A percentile compares a stretch with the other conserved stretches of the same genome.
phyloP scores from a whole-genome alignment of 2,888 invertebrate species.

The Andrena fulva region DNA sequence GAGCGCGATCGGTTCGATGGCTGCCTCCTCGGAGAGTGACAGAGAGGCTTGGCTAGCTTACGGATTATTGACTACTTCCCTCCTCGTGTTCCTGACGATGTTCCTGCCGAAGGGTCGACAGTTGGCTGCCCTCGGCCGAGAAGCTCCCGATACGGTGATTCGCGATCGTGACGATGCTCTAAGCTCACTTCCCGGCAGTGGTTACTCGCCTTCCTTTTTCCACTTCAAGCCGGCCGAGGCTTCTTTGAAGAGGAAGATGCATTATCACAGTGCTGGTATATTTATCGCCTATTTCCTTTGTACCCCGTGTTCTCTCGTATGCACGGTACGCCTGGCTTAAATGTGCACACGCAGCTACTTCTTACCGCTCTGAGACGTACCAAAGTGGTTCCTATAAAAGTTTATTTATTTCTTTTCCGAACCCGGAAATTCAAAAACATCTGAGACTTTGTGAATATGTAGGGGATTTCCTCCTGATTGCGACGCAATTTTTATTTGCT shows the following conservation, averaged over 20 bases:
- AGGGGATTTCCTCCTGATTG: too few relatives aligned
- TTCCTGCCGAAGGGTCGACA: conserved; percentile 97
- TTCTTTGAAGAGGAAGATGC: conserved; percentile 88
- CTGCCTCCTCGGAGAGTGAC: conserved; percentile 88
- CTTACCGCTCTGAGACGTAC: too few relatives aligned
- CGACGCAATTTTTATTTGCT: too few relatives aligned
- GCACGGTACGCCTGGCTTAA: too few relatives aligned
- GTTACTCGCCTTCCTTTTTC: conserved; percentile 96
- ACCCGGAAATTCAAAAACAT: too few relatives aligned
- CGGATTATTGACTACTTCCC: conserved; percentile 93
- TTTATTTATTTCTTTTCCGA: too few relatives aligned
- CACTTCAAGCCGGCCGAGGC: conserved; percentile 96
- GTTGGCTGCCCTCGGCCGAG: conserved; percentile 95
- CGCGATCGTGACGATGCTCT: conserved; percentile 94
- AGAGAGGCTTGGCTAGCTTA: conserved; percentile 96
- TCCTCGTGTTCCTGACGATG: conserved; percentile 95
- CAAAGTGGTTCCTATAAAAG: too few relatives aligned
- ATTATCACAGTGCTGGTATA: conserved; percentile 83
- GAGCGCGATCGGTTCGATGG: conserved; percentile 87
- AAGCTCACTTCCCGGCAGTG: conserved; percentile 92
- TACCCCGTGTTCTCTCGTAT: neutral
- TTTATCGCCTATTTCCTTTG: conserved; percentile 7
- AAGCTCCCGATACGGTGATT: conserved; percentile 86
- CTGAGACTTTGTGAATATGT: too few relatives aligned
- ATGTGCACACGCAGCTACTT: too few relatives aligned